Conservation (phyloP, 2,797 vertebrate species). For the Sorex maritimensis region DNA sequence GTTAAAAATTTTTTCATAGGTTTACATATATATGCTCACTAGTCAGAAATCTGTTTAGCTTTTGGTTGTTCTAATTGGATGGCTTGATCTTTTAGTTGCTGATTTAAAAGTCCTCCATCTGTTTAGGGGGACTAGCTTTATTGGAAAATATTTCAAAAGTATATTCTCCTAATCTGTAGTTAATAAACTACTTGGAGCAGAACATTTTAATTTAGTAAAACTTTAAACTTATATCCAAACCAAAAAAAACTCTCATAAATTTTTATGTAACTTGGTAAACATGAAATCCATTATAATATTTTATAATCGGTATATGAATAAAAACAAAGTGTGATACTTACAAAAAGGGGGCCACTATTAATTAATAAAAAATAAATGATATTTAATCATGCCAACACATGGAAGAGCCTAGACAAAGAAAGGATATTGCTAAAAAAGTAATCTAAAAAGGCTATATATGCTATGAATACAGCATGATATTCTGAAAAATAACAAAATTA, state of each 20-base stretch:
- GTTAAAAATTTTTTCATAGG: not conserved
- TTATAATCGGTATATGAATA: not conserved
- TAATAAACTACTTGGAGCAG: too few relatives aligned
- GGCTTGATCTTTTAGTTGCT: not conserved
- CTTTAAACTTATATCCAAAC: not conserved
- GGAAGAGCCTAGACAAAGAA: not conserved
- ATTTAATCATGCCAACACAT: not conserved
- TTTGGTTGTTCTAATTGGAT: not conserved
- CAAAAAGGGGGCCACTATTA: not conserved
- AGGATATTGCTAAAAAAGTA: not conserved
- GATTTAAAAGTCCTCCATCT: not conserved
- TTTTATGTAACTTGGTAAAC: not conserved
- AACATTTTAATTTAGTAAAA: slow-evolving; percentile 14
- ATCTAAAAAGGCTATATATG: not conserved
- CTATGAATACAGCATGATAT: not conserved
- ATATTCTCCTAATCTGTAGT: not conserved
- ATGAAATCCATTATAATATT: not conserved
- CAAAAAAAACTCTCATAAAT: not conserved
- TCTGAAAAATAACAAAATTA: not conserved
- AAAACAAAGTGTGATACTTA: not conserved
- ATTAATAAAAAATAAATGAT: not conserved
- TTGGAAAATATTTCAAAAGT: not conserved
- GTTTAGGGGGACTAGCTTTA: not conserved
- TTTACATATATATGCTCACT: not conserved
- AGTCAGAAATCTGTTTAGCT: not conserved